A percentile compares a stretch with the other conserved stretches of the same genome.
phyloP scores from a whole-genome alignment of 2,888 invertebrate genomes.

The Lysandra bellargus region DNA sequence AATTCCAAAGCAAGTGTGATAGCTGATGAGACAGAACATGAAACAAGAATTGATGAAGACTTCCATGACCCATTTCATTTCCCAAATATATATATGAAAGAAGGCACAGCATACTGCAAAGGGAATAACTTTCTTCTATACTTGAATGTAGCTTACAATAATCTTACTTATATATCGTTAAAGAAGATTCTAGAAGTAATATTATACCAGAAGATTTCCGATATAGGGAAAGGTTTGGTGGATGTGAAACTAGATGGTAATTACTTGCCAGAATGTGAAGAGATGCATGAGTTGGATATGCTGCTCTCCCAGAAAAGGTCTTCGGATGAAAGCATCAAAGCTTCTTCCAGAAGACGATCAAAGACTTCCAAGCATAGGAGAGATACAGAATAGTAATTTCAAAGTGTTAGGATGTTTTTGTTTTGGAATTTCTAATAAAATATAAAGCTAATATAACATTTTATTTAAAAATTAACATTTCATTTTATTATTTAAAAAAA shows the following conservation, averaged over 20 bases:
- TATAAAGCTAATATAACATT: too few relatives aligned
- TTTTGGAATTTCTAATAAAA: too few relatives aligned
- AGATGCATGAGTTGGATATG: conserved; percentile 49
- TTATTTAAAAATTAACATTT: too few relatives aligned
- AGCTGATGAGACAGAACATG: conserved; percentile 45
- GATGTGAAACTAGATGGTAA: conserved; percentile 60
- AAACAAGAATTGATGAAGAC: conserved; percentile 46
- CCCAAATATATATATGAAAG: conserved; percentile 43
- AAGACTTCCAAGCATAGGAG: neutral
- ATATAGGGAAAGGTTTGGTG: conserved; percentile 54
- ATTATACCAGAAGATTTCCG: conserved; percentile 45
- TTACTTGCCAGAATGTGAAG: conserved; percentile 52
- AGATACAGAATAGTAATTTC: neutral
- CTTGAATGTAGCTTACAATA: conserved; percentile 60
- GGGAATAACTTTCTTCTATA: conserved; percentile 58
- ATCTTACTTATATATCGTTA: conserved; percentile 49
- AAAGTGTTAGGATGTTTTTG: neutral
- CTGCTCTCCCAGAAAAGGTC: conserved; percentile 45
- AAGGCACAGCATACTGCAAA: conserved; percentile 46
- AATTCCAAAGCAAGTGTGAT: conserved; percentile 41
- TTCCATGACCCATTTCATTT: conserved; percentile 51
- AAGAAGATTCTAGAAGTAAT: conserved; percentile 52
- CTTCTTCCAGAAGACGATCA: neutral
- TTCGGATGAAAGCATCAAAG: conserved; percentile 21
- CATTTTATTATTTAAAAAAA: too few relatives aligned